Evolutionary conservation across 2,113 vertebrate genomes (phyloP), one percentile per base, ranked within the genome.

Genomic region (Lampris megalopsis): DNA sequence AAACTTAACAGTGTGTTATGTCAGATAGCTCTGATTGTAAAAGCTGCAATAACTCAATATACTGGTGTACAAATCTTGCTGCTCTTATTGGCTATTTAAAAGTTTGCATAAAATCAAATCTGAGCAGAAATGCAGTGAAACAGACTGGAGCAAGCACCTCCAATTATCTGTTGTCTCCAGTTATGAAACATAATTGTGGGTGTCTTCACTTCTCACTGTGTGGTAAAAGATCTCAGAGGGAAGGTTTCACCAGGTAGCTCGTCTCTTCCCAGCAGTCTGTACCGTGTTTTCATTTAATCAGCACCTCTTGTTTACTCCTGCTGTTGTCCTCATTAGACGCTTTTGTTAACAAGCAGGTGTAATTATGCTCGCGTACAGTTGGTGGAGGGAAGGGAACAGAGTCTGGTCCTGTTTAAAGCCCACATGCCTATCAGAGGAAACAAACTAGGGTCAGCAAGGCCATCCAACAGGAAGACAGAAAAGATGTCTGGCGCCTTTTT

Each of bases 281-380:
- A 89, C 88, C 88, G 69, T 59, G 70, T 81, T 79, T 88, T 81
- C 75, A 81, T 88, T 95, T 91, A 93, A 95, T 96, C 95, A 95
- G 91, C 93, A 40, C 59, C 93, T 93, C 96, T 97, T 97, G 95
- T 95, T 95, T 94, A 95, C 95, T 94, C 81, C 93, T 88, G 91
- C 95, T 96, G 96, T 97, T 94, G 95, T 97, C 92, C 96, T 95
- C 96, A 96, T 98, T 97, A 98, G 96, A 95, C 92, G 92, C 84
- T 80, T 95, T 96, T 96, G 96, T 97, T 97, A 97, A 97, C 95
- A 79, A 85, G 96, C 84, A 92, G 93, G 93, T 90, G 97, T 97
- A 98, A 97, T 97, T 97, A 97, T 93, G 94, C 94, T 94, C 93
- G 94, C 97, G 95, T 95, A 91, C 94, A 92, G 94, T 94, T 93